Base-by-base conservation (phyloP, 2,888 invertebrate genomes). In the Junonia oenone region DNA sequence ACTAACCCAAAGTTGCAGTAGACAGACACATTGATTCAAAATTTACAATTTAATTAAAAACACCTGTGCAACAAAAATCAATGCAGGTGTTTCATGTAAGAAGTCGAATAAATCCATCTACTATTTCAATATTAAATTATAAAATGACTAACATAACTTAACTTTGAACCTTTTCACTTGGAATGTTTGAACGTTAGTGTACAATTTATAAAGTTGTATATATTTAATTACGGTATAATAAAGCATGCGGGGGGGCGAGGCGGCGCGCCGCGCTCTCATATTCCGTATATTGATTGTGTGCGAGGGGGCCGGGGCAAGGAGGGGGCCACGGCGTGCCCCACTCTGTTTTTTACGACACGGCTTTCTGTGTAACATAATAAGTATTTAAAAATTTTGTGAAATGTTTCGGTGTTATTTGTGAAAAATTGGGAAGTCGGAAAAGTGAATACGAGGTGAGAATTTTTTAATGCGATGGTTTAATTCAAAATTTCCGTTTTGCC, bases 341-440 rank as follows among this genome's bases (percentile, higher is more conserved):
- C 89, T 90, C 90, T 90, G 89, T 89, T 90, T 91, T 90, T 91
- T 90, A 90, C 90, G 90, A 90, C 90, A 90, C 90, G 87, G 90
- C 90, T 90, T 90, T 90, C 89, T 89, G 90, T 90, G 89, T 89
- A 90, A 90, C 90, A 89, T 90, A 87, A 88, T 89, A 88, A 86
- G 85, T 86, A 85, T 90, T 86, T 87, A 88, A 77, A 66, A 77
- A 81, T 87, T 89, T 90, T 87, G 90, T 90, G 90, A 90, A 90
- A 90, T 90, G 90, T 84, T 85, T 87, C 85, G 85, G 83, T 82
- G 89, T 86, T 86, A 85, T 87, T 83, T 83, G 85, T 90, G 83
- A 89, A 89, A 87, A 84, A 77, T 84, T 73, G 80, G 81, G 83
- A 84, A 85, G 83, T 82, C 73, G 83, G 81, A 81, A 81, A 78